Evolutionary conservation across 2,113 vertebrate genomes (phyloP).

Genomic region (Peucedramus taeniatus): DNA sequence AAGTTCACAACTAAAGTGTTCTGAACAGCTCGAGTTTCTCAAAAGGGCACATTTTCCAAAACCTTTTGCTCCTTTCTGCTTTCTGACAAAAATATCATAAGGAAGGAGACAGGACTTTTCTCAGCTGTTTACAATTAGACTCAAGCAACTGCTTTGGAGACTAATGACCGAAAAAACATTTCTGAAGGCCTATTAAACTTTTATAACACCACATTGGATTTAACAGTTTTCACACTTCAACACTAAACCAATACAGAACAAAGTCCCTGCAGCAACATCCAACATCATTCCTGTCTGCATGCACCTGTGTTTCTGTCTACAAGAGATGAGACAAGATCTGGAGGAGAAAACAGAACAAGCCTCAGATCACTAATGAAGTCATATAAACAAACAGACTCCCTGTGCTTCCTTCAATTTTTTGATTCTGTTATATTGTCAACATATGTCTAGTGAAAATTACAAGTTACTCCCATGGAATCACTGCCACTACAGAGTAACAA

Average conservation of each 20-base stretch:
- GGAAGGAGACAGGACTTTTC: neutral
- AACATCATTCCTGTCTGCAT: neutral
- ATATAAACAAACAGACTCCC: neutral
- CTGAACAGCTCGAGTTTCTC: neutral
- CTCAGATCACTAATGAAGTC: neutral
- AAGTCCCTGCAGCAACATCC: neutral
- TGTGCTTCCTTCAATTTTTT: neutral
- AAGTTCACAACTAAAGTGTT: neutral
- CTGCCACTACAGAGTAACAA: neutral
- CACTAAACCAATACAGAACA: neutral
- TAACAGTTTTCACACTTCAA: neutral
- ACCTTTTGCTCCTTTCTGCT: neutral
- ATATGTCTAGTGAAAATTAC: neutral
- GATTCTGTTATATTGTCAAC: neutral
- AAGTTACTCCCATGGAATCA: neutral
- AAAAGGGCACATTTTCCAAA: neutral
- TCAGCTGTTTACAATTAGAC: neutral
- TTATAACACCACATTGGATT: neutral
- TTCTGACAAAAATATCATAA: neutral
- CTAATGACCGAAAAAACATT: neutral
- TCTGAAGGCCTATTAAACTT: neutral
- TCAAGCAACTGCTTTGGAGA: neutral
- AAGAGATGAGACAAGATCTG: neutral
- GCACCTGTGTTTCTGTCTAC: neutral
- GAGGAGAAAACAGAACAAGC: neutral